Evolutionary conservation across 1,140 invertebrate species (phyloP), one percentile per base, ranked within the genome.

Genomic region (Mizuhopecten yessoensis): DNA sequence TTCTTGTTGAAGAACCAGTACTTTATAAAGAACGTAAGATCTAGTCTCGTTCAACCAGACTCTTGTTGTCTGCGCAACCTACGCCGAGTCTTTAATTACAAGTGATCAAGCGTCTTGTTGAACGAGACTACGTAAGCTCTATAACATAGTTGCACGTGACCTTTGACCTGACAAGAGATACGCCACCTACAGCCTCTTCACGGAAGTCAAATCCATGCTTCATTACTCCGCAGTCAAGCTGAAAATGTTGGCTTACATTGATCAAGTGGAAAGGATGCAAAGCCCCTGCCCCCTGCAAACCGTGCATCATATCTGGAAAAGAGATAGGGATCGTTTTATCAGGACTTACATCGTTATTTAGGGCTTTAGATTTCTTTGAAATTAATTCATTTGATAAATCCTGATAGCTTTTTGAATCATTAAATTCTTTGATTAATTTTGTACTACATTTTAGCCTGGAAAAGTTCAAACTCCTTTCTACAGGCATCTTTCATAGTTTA

Each of bases 181-280:
- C 57, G n/a, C 57, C 57, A 75, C 57, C 57, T 75, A 75, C 57
- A 75, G 57, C 57, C 29, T 29, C 57, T 23, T 75, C 57, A 75
- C 57, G 57, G 57, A 75, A 75, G 57, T 29, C 23, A 75, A 29
- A n/a, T 9, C 57, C n/a, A 75, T 75, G 57, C 57, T 75, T n/a
- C 57, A 75, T 75, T 75, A 75, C 57, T n/a, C 57, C n/a, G 57
- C 57, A 75, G 1, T 29, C 57, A 75, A 75, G 57, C 57, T 75
- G 57, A 75, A 75, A 75, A 75, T 75, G 57, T 75, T 75, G 57
- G 57, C 57, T 17, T 11, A 75, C 57, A 75, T 75, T 75, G 9
- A n/a, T 11, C 23, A 29, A 75, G 23, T 29, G 2, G 23, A 75
- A 29, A 5, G 23, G n/a, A 29, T 5, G 57, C 57, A 75, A 5